Percentiles rank a stretch among this genome's conserved stretches.
These are phyloP conservation scores for Cranoglanis bouderius DNA, from an alignment of 2,113 vertebrate species.

Conservation along the genomic window DNA sequence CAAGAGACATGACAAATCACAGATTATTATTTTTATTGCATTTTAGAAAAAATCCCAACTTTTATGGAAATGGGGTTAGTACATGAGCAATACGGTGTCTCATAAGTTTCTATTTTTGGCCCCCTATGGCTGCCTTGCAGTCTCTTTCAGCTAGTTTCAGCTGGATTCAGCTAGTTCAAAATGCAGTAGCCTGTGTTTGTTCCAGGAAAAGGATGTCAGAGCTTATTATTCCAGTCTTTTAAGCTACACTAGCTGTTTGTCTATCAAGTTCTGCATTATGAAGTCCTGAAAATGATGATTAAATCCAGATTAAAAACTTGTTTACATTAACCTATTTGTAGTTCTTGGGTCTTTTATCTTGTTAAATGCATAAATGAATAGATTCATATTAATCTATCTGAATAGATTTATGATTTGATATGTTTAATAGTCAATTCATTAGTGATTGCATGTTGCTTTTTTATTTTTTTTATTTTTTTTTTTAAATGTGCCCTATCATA, in stretches of 20 bases:
- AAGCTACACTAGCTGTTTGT: neutral
- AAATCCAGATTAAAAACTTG: neutral
- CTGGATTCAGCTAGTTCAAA: neutral
- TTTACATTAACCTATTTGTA: neutral
- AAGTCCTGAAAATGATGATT: neutral
- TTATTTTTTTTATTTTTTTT: too few species aligned
- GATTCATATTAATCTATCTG: neutral
- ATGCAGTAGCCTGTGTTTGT: neutral
- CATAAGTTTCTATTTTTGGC: neutral
- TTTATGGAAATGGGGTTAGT: too few species aligned
- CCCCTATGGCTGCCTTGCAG: neutral
- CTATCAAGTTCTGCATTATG: neutral
- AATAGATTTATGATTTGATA: neutral
- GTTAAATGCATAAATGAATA: neutral
- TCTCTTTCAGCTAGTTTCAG: neutral
- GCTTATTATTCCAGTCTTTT: neutral
- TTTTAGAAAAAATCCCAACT: too few species aligned
- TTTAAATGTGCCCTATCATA: neutral
- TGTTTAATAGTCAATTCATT: neutral
- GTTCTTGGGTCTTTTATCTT: neutral
- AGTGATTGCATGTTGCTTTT: neutral
- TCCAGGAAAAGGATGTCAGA: neutral
- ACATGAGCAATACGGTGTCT: neutral
- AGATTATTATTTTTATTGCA: too few species aligned
- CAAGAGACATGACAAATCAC: too few species aligned